These are phyloP conservation scores for Geophilus truncorum DNA, from an alignment of 2,888 invertebrate genomes.

Conservation along the genomic window DNA sequence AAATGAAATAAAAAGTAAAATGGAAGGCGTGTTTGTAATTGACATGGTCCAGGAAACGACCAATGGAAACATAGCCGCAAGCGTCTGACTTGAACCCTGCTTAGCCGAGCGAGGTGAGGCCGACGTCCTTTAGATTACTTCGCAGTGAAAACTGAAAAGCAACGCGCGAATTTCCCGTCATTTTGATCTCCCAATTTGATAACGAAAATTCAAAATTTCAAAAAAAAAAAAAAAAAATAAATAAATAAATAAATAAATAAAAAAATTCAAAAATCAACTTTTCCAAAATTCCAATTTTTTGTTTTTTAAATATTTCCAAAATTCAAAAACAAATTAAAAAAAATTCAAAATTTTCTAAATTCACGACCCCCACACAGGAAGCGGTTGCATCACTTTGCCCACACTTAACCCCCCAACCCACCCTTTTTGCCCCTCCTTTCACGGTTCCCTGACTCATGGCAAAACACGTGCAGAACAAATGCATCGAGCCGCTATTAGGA, in stretches of 20 bases:
- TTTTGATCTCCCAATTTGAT: background rate
- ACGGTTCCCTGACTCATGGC: background rate
- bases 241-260: too few relatives aligned
- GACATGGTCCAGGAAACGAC: slow-evolving; percentile 14
- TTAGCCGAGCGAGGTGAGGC: background rate
- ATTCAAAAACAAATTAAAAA: too few relatives aligned
- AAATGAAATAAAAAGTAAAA: background rate
- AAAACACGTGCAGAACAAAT: background rate
- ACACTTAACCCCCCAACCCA: background rate
- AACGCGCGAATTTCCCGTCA: background rate
- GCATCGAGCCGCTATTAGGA: background rate
- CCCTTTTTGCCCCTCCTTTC: background rate
- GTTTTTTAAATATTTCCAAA: too few relatives aligned
- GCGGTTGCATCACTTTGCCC: background rate
- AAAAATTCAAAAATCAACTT: too few relatives aligned
- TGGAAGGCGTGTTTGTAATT: background rate
- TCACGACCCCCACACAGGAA: background rate
- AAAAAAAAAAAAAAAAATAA: background rate
- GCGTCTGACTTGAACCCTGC: background rate
- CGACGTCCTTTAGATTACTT: background rate
- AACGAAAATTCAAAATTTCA: background rate
- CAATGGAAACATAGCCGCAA: background rate
- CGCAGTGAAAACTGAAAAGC: background rate
- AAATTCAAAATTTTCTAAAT: too few relatives aligned
- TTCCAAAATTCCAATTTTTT: too few relatives aligned